Conservation (phyloP, 2,113 vertebrate genomes). For the Trinectes maculatus region DNA sequence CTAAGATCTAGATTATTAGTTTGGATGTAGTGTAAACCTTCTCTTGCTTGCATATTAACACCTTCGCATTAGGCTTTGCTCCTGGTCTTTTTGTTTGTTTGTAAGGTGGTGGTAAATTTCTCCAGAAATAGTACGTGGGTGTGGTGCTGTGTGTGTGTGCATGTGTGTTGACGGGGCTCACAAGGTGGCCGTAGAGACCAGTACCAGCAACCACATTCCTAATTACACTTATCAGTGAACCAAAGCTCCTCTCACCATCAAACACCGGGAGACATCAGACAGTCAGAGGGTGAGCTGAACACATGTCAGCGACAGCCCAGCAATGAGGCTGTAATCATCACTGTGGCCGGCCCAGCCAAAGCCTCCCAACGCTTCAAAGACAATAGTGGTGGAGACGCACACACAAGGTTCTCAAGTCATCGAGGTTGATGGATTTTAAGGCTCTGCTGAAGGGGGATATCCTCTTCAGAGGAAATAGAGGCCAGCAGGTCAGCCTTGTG, state of each 20-base stretch:
- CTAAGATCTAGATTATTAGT: slow-evolving; percentile 31
- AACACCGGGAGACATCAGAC: slow-evolving; percentile 58
- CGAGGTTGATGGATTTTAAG: slow-evolving; percentile 66
- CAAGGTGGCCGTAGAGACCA: slow-evolving; percentile 42
- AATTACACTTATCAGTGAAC: slow-evolving; percentile 69
- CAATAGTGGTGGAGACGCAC: slow-evolving; percentile 63
- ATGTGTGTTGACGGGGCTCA: neutral
- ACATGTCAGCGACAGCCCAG: slow-evolving; percentile 63
- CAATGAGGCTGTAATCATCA: slow-evolving; percentile 72
- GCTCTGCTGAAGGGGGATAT: slow-evolving; percentile 61
- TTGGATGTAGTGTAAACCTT: slow-evolving; percentile 13
- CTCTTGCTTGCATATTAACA: slow-evolving; percentile 19
- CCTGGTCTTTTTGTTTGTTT: slow-evolving; percentile 1
- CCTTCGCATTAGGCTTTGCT: slow-evolving; percentile 20
- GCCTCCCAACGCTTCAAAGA: slow-evolving; percentile 75
- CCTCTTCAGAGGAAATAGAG: slow-evolving; percentile 69
- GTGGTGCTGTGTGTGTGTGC: neutral
- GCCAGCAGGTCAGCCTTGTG: slow-evolving; percentile 70
- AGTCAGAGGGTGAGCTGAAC: slow-evolving; percentile 52
- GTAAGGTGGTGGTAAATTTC: neutral
- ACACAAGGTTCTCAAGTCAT: slow-evolving; percentile 49
- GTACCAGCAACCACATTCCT: slow-evolving; percentile 59
- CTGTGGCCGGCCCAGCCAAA: slow-evolving; percentile 60
- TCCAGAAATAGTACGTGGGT: slow-evolving; percentile 3
- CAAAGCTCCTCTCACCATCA: slow-evolving; percentile 66